Percentiles rank a stretch among this genome's conserved stretches.
These are phyloP conservation scores for Papilio polytes DNA, from an alignment of 1,140 invertebrate species.

Conservation along the genomic window DNA sequence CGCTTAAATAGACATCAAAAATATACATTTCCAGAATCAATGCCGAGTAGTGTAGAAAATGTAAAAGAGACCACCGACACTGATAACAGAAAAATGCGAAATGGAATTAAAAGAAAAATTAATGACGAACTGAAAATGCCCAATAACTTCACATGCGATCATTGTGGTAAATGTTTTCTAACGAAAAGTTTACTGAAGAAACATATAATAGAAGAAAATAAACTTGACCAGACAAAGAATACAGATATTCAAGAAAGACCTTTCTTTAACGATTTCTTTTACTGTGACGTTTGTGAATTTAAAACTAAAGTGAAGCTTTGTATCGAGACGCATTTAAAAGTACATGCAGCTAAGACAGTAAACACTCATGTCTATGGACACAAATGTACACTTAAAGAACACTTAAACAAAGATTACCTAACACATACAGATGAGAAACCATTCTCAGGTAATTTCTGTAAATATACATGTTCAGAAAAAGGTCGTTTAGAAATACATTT, in stretches of 20 bases:
- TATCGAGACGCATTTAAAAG: constrained; percentile 8
- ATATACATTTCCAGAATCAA: no score
- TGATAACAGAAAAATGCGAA: neutral
- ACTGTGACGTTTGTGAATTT: constrained; percentile 12
- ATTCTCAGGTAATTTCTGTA: no score
- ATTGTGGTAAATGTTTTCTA: neutral
- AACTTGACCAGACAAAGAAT: neutral
- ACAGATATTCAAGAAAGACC: neutral
- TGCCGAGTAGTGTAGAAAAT: no score
- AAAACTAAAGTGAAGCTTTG: neutral
- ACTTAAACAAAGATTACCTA: no score
- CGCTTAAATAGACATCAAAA: no score
- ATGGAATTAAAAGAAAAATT: neutral
- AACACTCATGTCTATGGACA: neutral
- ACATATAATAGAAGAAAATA: neutral
- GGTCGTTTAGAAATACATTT: no score
- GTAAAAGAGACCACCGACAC: no score
- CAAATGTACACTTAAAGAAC: neutral
- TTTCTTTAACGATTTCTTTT: neutral
- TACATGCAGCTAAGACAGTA: neutral
- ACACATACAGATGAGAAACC: no score
- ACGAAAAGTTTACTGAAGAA: neutral
- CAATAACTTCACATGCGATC: neutral
- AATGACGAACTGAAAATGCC: neutral
- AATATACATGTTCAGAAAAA: no score